Percentiles rank a stretch among this genome's conserved stretches.
Evolutionary conservation across 2,888 invertebrate genomes (phyloP).

Genomic region (Dilophus febrilis): DNA sequence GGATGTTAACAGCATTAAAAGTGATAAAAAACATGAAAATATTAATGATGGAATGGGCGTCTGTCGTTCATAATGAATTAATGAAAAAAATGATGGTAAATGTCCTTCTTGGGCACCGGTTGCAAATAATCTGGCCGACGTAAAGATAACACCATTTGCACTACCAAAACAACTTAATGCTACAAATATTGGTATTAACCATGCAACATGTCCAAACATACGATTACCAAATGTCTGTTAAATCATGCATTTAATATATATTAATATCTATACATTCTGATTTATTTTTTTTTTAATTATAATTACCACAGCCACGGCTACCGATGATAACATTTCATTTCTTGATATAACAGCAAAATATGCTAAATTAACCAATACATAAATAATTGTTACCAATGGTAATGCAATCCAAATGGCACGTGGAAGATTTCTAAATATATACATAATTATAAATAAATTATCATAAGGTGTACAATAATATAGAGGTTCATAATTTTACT

Average conservation of each 20-base stretch:
- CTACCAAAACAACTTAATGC: conserved; percentile 81
- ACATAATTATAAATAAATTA: too few species aligned
- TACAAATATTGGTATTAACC: conserved; percentile 67
- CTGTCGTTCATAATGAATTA: conserved; percentile 55
- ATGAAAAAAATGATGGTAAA: conserved; percentile 63
- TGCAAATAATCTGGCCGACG: conserved; percentile 68
- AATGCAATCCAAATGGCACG: conserved; percentile 87
- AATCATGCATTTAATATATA: too few species aligned
- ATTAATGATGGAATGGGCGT: conserved; percentile 76
- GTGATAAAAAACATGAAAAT: conserved; percentile 62
- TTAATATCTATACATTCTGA: too few species aligned
- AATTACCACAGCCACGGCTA: conserved; percentile 81
- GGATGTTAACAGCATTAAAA: conserved; percentile 64
- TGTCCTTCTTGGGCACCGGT: conserved; percentile 80
- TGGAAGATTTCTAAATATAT: conserved; percentile 61
- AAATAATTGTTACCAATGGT: conserved; percentile 76
- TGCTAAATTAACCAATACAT: conserved; percentile 77
- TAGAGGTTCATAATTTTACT: too few species aligned
- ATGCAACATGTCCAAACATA: conserved; percentile 48
- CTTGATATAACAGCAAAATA: conserved; percentile 79
- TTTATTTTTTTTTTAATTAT: too few species aligned
- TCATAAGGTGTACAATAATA: too few species aligned
- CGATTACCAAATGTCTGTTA: conserved; percentile 57
- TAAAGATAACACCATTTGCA: conserved; percentile 79
- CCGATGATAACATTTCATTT: conserved; percentile 59